phyloP scores from a whole-genome alignment of 2,797 vertebrate species.

The Diceros bicornis region DNA sequence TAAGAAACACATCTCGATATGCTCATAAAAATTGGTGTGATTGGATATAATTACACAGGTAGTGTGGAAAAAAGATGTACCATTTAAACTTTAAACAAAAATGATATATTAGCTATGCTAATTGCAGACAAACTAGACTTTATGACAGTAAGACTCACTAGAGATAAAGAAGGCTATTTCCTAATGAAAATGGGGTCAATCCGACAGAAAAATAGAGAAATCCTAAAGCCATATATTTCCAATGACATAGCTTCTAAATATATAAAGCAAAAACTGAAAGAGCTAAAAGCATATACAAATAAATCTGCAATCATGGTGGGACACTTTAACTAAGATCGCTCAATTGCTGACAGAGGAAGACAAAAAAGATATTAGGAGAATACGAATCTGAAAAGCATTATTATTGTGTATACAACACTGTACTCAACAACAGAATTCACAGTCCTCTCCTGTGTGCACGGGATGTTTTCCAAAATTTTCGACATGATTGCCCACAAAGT shows the following conservation, averaged over 20 bases:
- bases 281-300: neutral
- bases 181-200: neutral
- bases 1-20: neutral
- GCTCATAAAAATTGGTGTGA: neutral
- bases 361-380: neutral
- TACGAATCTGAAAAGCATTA: neutral
- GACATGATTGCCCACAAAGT: too few species aligned
- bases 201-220: neutral
- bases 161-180: neutral
- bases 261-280: neutral
- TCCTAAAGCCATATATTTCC: neutral
- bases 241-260: neutral
- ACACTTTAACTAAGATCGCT: neutral
- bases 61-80: neutral
- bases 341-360: neutral
- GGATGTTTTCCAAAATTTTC: too few species aligned
- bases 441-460: neutral
- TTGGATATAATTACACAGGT: neutral
- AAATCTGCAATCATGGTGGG: neutral
- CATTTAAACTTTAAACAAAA: neutral
- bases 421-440: too few species aligned
- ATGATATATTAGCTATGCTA: neutral
- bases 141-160: neutral
- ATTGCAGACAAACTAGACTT: neutral
- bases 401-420: neutral